Evolutionary conservation across 2,113 vertebrate species (phyloP), one percentile per base, ranked within the genome.

Genomic region (Notothenia rossii): DNA sequence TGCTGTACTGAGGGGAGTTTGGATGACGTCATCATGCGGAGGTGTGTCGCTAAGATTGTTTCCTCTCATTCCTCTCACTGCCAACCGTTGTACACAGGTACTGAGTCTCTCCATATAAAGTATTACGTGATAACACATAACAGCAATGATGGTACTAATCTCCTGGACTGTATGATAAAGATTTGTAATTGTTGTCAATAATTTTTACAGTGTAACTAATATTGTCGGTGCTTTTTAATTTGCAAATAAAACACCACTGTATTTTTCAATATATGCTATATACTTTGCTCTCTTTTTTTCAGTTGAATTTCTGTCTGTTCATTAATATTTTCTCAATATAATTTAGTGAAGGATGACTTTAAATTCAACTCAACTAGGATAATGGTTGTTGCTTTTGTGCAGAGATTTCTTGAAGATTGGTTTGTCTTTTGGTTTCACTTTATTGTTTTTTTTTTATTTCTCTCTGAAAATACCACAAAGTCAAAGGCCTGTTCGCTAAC

Each of bases 161-260:
- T 92, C 91, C 93, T 93, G 93, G 93, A 94, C 92, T 94, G 93
- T 94, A 95, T 92, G 92, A 94, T 94, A 93, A 92, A 94, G 89
- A 92, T 94, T 94, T 95, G 92, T 94, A 94, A 95, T 93, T 95
- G 94, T 95, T 94, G 94, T 95, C 94, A 91, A 95, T 95, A 93
- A 93, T 95, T 95, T 95, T 94, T 95, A 95, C 91, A 93, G 92
- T 94, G 93, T 94, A 94, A 95, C 94, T 95, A 94, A 95, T 95
- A 94, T 94, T 94, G 93, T 95, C 87, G 92, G 93, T 94, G 92
- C 93, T 94, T 95, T 94, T 95, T 95, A 94, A 94, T 94, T 95
- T 95, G 92, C 93, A 94, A 95, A 94, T 94, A 94, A 95, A 95
- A 94, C 91, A 94, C 93, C 93, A 95, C 92, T 94, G 94, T 94